Evolutionary conservation across 2,888 invertebrate genomes (phyloP).

Genomic region (Neoitamus cyanurus): DNA sequence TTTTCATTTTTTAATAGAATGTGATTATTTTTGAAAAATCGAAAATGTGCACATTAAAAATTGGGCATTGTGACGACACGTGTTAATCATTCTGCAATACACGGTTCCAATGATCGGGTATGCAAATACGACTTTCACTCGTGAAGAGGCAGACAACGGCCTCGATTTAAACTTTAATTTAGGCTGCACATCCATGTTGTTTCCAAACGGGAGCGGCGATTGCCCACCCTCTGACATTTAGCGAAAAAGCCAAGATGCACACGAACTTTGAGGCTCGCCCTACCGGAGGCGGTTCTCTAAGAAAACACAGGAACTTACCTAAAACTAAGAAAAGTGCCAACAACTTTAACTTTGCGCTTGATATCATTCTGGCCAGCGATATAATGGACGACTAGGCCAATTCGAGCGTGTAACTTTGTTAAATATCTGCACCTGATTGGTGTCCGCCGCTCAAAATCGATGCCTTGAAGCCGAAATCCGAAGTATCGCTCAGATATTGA

Average conservation of each 20-base stretch:
- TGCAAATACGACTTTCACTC: conserved; percentile 45
- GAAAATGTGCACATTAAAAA: background rate
- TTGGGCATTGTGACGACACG: background rate
- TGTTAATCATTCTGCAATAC: background rate
- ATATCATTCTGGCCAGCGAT: background rate
- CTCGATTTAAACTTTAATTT: background rate
- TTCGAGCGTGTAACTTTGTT: conserved; percentile 14
- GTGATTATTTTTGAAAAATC: background rate
- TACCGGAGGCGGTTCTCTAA: background rate
- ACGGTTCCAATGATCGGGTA: background rate
- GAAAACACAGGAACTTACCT: conserved; percentile 14
- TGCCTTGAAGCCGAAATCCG: background rate
- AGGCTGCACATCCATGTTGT: background rate
- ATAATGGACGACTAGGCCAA: conserved; percentile 19
- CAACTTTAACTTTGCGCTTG: background rate
- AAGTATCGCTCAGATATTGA: background rate
- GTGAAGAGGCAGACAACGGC: background rate
- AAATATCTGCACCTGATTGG: conserved; percentile 24
- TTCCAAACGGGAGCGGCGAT: background rate
- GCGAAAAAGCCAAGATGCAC: background rate
- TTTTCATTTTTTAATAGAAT: background rate
- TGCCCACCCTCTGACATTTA: background rate
- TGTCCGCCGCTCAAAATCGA: background rate
- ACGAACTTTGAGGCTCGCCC: background rate
- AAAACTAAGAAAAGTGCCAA: conserved; percentile 9